A percentile compares a stretch with the other conserved stretches of the same genome.
These are phyloP conservation scores for Phataginus tricuspis DNA, from an alignment of 2,797 vertebrate genomes.

Conservation along the genomic window DNA sequence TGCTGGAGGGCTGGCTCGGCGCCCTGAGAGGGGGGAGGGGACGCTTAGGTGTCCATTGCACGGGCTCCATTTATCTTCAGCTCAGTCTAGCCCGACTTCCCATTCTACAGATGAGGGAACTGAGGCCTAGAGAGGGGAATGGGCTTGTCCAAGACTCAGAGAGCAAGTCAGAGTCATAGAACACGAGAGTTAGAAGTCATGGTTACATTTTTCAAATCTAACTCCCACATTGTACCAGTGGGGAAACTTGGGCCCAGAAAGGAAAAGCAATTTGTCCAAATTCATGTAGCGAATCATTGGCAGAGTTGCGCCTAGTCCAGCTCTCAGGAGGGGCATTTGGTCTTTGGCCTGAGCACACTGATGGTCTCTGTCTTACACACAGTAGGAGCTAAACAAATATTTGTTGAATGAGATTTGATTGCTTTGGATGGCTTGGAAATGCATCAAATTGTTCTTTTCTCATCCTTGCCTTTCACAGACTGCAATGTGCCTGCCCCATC, in stretches of 20 bases:
- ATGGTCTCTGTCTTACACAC: background rate
- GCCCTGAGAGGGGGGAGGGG: conserved; percentile 59
- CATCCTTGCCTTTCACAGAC: background rate
- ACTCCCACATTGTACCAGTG: background rate
- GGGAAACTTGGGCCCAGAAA: background rate
- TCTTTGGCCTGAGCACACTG: background rate
- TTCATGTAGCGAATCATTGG: background rate
- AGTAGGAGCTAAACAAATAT: background rate
- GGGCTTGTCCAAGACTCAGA: background rate
- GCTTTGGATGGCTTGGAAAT: background rate
- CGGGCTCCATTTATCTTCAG: background rate
- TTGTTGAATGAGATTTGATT: background rate
- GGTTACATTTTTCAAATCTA: background rate
- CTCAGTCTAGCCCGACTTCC: background rate
- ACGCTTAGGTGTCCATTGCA: background rate
- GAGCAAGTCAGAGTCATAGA: background rate
- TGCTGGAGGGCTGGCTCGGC: conserved; percentile 61
- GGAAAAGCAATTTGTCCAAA: background rate
- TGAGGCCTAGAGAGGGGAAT: background rate
- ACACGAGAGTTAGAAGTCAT: background rate
- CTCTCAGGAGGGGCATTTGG: background rate
- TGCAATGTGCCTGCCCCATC: background rate
- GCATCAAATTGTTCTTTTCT: background rate
- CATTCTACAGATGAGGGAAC: conserved; percentile 66
- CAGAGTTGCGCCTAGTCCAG: background rate